Percentiles rank a stretch among this genome's conserved stretches.
These are phyloP conservation scores for Steinernema hermaphroditum DNA, from an alignment of 2,888 invertebrate species.

Conservation along the genomic window DNA sequence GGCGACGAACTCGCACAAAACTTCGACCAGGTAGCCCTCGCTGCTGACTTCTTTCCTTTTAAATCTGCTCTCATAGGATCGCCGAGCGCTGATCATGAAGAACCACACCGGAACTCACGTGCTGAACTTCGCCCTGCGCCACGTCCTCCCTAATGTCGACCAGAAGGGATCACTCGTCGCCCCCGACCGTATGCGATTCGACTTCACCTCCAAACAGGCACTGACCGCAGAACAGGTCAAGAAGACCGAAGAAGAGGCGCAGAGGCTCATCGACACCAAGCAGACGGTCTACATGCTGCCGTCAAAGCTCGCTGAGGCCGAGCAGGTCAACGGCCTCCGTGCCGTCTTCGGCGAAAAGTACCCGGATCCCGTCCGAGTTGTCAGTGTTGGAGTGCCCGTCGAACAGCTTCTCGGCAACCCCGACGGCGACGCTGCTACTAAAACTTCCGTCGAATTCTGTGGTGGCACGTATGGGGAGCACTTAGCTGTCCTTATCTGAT, in stretches of 20 bases:
- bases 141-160: conserved; percentile 74
- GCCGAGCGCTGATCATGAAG: conserved; percentile 91
- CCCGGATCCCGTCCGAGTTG: conserved; percentile 85
- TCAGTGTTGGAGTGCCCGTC: conserved; percentile 89
- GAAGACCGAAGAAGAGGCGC: conserved; percentile 80
- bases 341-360: conserved; percentile 99
- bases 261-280: conserved; percentile 78
- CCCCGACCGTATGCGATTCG: conserved; percentile 92
- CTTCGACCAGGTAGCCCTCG: conserved; percentile 75
- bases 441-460: conserved; percentile 96
- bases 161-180: conserved; percentile 86
- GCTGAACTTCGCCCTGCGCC: conserved; percentile 87
- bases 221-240: conserved; percentile 82
- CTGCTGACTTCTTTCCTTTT: background rate
- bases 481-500: too few relatives aligned
- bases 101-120: conserved; percentile 98
- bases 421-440: conserved; percentile 76
- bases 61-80: conserved; percentile 68
- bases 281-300: conserved; percentile 85
- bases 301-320: conserved; percentile 80
- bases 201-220: conserved; percentile 90
- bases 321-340: conserved; percentile 85
- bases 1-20: conserved; percentile 83
- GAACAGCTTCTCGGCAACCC: conserved; percentile 86
- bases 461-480: conserved; percentile 93